phyloP scores from a whole-genome alignment of 2,113 vertebrate species.

The Butastur rufipennis region DNA sequence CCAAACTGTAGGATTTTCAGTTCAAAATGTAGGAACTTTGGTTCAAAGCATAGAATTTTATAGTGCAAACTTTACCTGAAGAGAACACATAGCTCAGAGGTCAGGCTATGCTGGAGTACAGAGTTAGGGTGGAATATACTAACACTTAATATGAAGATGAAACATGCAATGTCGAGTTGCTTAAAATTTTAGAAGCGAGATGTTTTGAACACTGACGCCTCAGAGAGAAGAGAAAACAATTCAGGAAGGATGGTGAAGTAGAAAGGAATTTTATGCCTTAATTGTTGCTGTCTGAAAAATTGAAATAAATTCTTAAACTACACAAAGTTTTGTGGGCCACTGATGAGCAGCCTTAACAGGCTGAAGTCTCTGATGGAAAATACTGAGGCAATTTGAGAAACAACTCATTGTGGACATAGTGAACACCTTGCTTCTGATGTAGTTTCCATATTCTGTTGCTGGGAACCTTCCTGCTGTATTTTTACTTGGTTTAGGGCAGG shows the following conservation, averaged over 20 bases:
- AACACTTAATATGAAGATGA: constrained; percentile 16
- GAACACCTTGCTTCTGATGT: not conserved
- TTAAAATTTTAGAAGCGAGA: constrained; percentile 53
- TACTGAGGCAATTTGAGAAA: not conserved
- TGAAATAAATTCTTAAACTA: not conserved
- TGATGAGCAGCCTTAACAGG: not conserved
- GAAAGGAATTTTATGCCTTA: not conserved
- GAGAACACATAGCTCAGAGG: not conserved
- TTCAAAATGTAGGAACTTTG: not conserved
- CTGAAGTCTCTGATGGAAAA: not conserved
- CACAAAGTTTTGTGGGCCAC: not conserved
- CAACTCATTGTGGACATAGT: not conserved
- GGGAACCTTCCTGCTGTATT: not conserved
- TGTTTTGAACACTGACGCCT: not conserved
- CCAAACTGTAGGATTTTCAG: not conserved
- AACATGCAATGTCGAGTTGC: not conserved
- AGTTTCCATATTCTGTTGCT: not conserved
- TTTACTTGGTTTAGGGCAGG: not conserved
- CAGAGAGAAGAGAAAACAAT: not conserved
- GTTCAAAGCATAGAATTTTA: not conserved
- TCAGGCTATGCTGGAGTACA: not conserved
- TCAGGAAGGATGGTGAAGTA: not conserved
- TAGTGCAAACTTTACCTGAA: not conserved
- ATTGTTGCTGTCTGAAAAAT: not conserved
- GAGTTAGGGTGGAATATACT: not conserved